Evolutionary conservation across 2,888 invertebrate genomes (phyloP).

Genomic region (Drosophila kuntzei): DNA sequence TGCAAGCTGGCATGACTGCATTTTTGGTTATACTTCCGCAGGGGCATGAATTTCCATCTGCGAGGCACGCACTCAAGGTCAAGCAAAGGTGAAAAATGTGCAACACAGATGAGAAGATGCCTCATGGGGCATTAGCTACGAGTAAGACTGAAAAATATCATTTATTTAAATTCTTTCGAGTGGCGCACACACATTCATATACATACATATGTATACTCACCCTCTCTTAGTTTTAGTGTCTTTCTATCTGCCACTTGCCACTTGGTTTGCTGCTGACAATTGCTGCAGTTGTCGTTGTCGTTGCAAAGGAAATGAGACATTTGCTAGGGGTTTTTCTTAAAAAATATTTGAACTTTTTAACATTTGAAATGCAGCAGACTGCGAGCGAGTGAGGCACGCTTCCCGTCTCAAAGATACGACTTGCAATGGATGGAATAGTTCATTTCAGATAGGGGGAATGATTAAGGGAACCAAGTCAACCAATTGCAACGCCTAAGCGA

Average conservation of each 20-base stretch:
- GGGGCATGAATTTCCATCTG: conserved; percentile 33
- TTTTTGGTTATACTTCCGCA: not conserved
- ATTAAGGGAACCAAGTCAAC: conserved; percentile 39
- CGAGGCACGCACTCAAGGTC: conserved; percentile 70
- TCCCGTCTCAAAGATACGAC: conserved; percentile 39
- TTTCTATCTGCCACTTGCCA: conserved; percentile 34
- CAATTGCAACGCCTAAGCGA: conserved; percentile 58
- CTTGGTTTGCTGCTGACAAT: conserved; percentile 54
- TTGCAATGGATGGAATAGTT: not conserved
- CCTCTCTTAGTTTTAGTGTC: not conserved
- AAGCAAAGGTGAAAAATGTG: conserved; percentile 80
- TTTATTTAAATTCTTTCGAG: conserved; percentile 64
- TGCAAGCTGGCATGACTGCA: conserved; percentile 50
- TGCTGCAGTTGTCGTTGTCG: conserved; percentile 55
- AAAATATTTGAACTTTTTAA: conserved; percentile 80
- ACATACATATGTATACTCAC: not conserved
- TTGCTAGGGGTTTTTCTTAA: conserved; percentile 61
- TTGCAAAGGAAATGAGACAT: conserved; percentile 75
- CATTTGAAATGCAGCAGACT: conserved; percentile 73
- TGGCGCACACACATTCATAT: conserved; percentile 23
- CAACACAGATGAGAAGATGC: conserved; percentile 61
- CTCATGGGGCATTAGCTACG: conserved; percentile 19
- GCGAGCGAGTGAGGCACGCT: conserved; percentile 62
- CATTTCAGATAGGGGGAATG: conserved; percentile 12
- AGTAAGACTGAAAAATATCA: conserved; percentile 51